A percentile compares a stretch with the other conserved stretches of the same genome.
Conservation (phyloP, 2,888 invertebrate species). For the Taphrorychus bicolor region DNA sequence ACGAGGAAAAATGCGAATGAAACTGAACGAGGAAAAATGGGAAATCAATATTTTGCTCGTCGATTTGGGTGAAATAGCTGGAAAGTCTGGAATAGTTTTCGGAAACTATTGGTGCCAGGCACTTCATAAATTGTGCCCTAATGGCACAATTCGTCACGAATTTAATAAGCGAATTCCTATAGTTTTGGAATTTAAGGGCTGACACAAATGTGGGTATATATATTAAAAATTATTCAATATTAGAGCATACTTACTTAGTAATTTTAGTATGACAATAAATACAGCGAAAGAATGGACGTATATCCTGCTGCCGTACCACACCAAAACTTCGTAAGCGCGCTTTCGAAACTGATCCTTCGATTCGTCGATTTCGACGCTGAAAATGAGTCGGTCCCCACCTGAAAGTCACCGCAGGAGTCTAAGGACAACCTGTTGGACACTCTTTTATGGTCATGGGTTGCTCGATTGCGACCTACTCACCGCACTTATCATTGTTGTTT, state of each 20-base stretch:
- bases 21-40: not conserved
- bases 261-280: constrained; percentile 41
- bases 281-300: constrained; percentile 27
- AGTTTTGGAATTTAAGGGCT: no score
- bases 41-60: not conserved
- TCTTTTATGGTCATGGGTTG: constrained; percentile 40
- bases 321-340: constrained; percentile 40
- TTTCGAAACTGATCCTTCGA: constrained; percentile 35
- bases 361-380: constrained; percentile 9
- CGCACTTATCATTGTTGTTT: not conserved
- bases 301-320: constrained; percentile 36
- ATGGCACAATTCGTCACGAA: not conserved
- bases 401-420: constrained; percentile 21
- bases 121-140: constrained; percentile 18
- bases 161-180: no score
- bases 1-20: no score
- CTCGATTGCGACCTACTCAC: constrained; percentile 28
- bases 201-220: no score
- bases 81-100: constrained; percentile 16
- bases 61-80: not conserved
- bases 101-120: constrained; percentile 31
- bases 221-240: not conserved
- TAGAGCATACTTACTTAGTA: constrained; percentile 34
- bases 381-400: constrained; percentile 24
- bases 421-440: constrained; percentile 38